Conservation (phyloP, 2,113 vertebrate species). For the Crotalus horridus region DNA sequence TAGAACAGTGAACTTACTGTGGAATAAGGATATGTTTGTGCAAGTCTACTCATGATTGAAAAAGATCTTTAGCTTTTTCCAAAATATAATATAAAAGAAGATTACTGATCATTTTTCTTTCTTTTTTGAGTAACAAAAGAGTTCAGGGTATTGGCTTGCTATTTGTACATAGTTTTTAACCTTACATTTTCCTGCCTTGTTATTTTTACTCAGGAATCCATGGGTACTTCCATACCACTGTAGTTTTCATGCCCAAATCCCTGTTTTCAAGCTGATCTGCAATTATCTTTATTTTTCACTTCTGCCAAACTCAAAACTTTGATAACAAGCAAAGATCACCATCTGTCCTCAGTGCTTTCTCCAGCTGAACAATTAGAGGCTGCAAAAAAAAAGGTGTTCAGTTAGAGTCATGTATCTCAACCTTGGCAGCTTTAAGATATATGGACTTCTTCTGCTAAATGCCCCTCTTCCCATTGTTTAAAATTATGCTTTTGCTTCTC, state of each 20-base stretch:
- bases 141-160: neutral
- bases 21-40: neutral
- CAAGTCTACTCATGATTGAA: neutral
- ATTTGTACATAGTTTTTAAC: neutral
- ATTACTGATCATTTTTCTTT: neutral
- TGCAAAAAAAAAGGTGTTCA: neutral
- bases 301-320: neutral
- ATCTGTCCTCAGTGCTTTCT: neutral
- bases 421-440: neutral
- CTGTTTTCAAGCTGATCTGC: neutral
- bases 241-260: neutral
- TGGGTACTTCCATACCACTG: neutral
- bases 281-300: neutral
- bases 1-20: neutral
- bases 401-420: neutral
- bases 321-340: neutral
- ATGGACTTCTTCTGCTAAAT: neutral
- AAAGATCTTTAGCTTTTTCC: neutral
- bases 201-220: neutral
- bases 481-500: neutral
- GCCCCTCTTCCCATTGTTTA: neutral
- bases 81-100: neutral
- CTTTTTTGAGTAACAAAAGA: neutral
- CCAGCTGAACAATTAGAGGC: neutral
- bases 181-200: neutral